Base-by-base conservation (phyloP, 2,113 vertebrate genomes). In the Mormyrus lacerda region DNA sequence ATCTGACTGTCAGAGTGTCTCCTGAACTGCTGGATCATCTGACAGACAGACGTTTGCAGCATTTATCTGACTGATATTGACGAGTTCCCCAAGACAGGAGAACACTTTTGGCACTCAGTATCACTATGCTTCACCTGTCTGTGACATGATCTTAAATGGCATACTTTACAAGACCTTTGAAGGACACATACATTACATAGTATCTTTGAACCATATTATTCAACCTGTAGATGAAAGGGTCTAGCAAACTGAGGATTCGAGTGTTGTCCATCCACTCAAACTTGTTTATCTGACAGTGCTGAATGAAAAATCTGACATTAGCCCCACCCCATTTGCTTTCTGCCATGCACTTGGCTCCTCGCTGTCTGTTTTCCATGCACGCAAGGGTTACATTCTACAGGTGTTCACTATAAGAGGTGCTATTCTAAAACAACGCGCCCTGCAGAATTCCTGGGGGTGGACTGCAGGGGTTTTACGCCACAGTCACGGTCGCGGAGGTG, bases 61-160 rank as follows among this genome's bases (percentile, higher is more conserved):
- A 48, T 88, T 85, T 35, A 87, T 47, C 79, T n/a, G 90, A 65
- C 2, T 24, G 27, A 24, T 35, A 55, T 65, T 50, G 13, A 88
- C n/a, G 90, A 24, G 35, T 55, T 69, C 89, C 47, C 50, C 27
- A 45, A 51, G 35, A 35, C 53, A 35, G 88, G 47, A 3, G 31
- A 69, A 84, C 39, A 87, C 4, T 91, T 85, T 89, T 93, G 92
- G 91, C 92, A 93, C 90, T 73, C 44, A 73, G 84, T 85, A 89
- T 47, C 21, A 45, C 82, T 44, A 39, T 44, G 35, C 76, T 45
- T 84, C 19, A 47, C 82, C 79, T 24, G 82, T 84, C 10, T 45
- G 44, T 84, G 13, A 39, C 31, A 31, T 76, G 31, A 79, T 42
- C 35, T 79, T 79, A 73, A 35, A 73, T 1, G 11, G 13, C 31